Percentiles rank a stretch among this genome's conserved stretches.
phyloP scores from a whole-genome alignment of 2,888 invertebrate species.

The Dasysyrphus albostriatus region DNA sequence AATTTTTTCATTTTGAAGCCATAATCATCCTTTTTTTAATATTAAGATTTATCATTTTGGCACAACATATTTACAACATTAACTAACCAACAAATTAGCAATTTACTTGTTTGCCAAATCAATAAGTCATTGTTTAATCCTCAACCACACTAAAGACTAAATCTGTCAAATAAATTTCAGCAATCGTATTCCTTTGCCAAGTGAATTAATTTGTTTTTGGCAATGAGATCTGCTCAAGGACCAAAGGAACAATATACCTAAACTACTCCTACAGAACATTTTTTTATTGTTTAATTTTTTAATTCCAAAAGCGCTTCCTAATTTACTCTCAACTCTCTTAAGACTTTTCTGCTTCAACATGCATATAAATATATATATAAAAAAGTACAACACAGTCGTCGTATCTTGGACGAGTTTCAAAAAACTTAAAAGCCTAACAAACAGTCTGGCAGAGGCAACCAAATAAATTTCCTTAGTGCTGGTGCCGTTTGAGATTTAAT shows the following conservation, averaged over 20 bases:
- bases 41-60: not conserved
- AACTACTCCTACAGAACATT: not conserved
- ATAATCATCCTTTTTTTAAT: not conserved
- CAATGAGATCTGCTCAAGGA: conserved; percentile 29
- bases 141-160: conserved; percentile 10
- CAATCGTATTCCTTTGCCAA: conserved; percentile 46
- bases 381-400: conserved; percentile 23
- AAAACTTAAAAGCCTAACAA: conserved; percentile 41
- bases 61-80: not conserved
- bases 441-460: conserved; percentile 49
- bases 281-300: not conserved
- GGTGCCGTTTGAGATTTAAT: conserved; percentile 57
- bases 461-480: conserved; percentile 38
- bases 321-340: conserved; percentile 49
- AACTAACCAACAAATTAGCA: conserved; percentile 26
- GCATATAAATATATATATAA: not conserved
- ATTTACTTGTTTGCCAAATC: conserved; percentile 39
- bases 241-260: conserved; percentile 1
- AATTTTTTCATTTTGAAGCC: not conserved
- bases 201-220: conserved; percentile 54
- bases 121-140: conserved; percentile 37
- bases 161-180: conserved; percentile 47
- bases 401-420: conserved; percentile 63
- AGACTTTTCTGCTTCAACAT: conserved; percentile 26
- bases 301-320: conserved; percentile 30